These are phyloP conservation scores for Leucopsar rothschildi DNA, from an alignment of 2,113 vertebrate species.

Conservation along the genomic window DNA sequence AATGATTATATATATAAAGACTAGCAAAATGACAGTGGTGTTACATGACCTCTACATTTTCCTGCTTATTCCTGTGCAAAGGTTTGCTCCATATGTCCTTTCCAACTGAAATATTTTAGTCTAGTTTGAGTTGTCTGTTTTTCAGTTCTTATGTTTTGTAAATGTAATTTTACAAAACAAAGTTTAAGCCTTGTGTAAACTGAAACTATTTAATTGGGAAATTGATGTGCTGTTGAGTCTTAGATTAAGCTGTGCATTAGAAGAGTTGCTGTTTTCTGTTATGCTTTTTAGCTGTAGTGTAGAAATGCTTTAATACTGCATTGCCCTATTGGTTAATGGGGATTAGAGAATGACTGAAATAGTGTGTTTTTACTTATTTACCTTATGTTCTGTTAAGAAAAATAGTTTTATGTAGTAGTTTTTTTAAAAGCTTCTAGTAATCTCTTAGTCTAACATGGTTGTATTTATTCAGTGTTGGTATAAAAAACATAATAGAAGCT, in stretches of 20 bases:
- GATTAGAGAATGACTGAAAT: background rate
- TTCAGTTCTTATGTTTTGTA: background rate
- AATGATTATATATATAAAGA: background rate
- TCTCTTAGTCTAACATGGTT: background rate
- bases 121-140: background rate
- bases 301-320: background rate
- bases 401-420: background rate
- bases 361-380: background rate
- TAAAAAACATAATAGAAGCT: background rate
- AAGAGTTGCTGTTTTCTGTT: background rate
- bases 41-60: background rate
- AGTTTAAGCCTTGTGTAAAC: background rate
- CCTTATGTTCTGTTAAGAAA: background rate
- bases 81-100: background rate
- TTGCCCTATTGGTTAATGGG: background rate
- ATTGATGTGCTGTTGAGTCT: background rate
- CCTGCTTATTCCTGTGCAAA: background rate
- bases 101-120: background rate
- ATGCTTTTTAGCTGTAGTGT: background rate
- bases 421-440: background rate
- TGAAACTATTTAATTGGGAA: background rate
- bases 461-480: background rate
- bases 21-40: background rate
- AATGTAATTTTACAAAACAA: background rate
- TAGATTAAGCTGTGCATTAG: background rate